Percentiles rank a stretch among this genome's conserved stretches.
phyloP scores from a whole-genome alignment of 92 coral and sea anemone species.

The Actinernus sp. region DNA sequence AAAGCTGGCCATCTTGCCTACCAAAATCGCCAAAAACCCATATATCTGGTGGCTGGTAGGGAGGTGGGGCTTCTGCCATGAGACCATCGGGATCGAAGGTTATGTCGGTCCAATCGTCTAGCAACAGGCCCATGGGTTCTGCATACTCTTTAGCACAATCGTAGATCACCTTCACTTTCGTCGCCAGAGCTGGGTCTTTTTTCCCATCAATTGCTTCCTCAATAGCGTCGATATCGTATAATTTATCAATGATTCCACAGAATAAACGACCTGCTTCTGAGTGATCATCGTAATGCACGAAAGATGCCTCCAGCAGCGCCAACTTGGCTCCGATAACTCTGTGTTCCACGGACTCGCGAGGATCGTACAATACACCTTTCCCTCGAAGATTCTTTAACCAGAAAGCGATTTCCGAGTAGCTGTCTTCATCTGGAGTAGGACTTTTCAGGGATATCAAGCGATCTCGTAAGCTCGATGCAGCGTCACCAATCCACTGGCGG shows the following conservation, averaged over 20 bases:
- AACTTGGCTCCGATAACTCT: conserved; percentile 59
- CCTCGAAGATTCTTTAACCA: conserved; percentile 60
- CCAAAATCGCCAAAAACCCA: conserved; percentile 98
- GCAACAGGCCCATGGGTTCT: conserved; percentile 37
- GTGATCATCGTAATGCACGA: conserved; percentile 72
- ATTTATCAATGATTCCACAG: conserved; percentile 29
- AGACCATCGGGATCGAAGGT: conserved; percentile 57
- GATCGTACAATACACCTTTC: conserved; percentile 36
- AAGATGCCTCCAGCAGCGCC: conserved; percentile 66
- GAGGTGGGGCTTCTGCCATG: conserved; percentile 17
- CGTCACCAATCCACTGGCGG: conserved; percentile 52
- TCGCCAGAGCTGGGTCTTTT: conserved; percentile 38
- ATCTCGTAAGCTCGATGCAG: conserved; percentile 69
- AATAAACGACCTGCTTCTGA: conserved; percentile 26
- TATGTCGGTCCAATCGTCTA: conserved; percentile 53
- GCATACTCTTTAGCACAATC: conserved; percentile 77
- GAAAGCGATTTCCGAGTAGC: conserved; percentile 36
- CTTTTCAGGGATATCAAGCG: conserved; percentile 58
- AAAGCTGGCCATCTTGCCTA: conserved; percentile 73
- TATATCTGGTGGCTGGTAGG: conserved; percentile 77
- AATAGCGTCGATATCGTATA: conserved; percentile 46
- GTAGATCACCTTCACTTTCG: conserved; percentile 56
- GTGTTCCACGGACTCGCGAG: conserved; percentile 29
- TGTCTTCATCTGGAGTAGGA: conserved; percentile 53
- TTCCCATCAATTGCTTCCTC: conserved; percentile 61